These are phyloP conservation scores for Notothenia rossii DNA, from an alignment of 2,113 vertebrate genomes.

Conservation along the genomic window DNA sequence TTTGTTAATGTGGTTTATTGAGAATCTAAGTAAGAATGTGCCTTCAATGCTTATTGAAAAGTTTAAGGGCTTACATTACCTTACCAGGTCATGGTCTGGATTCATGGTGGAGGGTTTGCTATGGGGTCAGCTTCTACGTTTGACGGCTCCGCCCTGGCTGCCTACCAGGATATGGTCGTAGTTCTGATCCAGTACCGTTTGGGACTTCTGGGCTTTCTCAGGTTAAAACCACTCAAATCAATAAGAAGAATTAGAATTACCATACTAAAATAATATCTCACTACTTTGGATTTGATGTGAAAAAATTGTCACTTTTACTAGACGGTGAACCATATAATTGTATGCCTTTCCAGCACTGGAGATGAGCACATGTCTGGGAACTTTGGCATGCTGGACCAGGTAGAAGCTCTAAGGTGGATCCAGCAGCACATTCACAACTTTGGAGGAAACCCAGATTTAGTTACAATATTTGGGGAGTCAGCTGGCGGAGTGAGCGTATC, in stretches of 20 bases:
- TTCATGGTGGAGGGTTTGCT: slow-evolving; percentile 87
- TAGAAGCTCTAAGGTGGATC: slow-evolving; percentile 90
- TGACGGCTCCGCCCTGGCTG: slow-evolving; percentile 87
- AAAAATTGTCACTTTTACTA: neutral
- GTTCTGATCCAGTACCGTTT: slow-evolving; percentile 90
- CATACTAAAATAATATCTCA: neutral
- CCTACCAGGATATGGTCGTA: slow-evolving; percentile 87
- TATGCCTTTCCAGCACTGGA: slow-evolving; percentile 85
- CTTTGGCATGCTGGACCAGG: slow-evolving; percentile 90
- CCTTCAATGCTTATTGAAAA: neutral
- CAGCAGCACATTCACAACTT: slow-evolving; percentile 90
- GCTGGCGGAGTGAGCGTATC: slow-evolving; percentile 90
- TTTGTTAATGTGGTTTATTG: neutral
- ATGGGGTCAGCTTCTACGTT: slow-evolving; percentile 76
- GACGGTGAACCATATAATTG: neutral
- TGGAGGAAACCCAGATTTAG: slow-evolving; percentile 87
- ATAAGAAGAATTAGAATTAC: neutral
- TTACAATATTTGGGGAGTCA: slow-evolving; percentile 92
- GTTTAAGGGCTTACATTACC: slow-evolving; percentile 3
- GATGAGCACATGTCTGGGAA: slow-evolving; percentile 88
- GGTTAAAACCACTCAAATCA: slow-evolving; percentile 69
- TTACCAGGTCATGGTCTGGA: slow-evolving; percentile 90
- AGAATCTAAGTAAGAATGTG: too few species aligned
- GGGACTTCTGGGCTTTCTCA: slow-evolving; percentile 87
- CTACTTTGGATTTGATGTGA: neutral